These are phyloP conservation scores for Caenorhabditis japonica DNA, from an alignment of 2,888 invertebrate species.

Conservation along the genomic window DNA sequence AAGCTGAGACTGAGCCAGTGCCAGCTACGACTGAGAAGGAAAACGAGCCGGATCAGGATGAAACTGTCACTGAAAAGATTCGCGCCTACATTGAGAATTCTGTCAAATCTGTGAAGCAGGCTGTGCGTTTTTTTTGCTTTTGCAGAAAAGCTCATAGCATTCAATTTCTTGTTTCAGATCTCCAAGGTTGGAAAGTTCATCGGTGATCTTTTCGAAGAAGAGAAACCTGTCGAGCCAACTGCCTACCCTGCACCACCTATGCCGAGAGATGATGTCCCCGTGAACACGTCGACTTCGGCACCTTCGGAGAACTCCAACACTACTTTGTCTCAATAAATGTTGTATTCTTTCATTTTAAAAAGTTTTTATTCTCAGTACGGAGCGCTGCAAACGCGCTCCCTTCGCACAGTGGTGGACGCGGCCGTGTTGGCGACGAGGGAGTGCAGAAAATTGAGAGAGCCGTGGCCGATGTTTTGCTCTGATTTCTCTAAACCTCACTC, in stretches of 20 bases:
- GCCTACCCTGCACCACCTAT: too few relatives aligned
- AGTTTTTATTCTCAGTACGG: too few relatives aligned
- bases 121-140: slow-evolving; percentile 14
- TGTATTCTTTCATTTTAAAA: too few relatives aligned
- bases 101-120: slow-evolving; percentile 34
- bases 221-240: slow-evolving; percentile 12
- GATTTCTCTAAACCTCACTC: too few relatives aligned
- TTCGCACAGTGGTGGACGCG: too few relatives aligned
- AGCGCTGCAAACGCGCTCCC: too few relatives aligned
- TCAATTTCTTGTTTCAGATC: slow-evolving; percentile 16
- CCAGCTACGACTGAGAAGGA: neutral
- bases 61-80: slow-evolving; percentile 37
- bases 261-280: too few relatives aligned
- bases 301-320: too few relatives aligned
- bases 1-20: neutral
- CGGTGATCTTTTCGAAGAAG: slow-evolving; percentile 27
- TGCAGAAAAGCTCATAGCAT: neutral
- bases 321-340: neutral
- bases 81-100: slow-evolving; percentile 38
- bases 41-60: slow-evolving; percentile 1
- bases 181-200: slow-evolving; percentile 45
- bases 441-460: too few relatives aligned
- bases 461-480: too few relatives aligned
- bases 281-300: slow-evolving; percentile 6
- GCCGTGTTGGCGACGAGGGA: too few relatives aligned